Evolutionary conservation across 2,888 invertebrate species (phyloP).

Genomic region (Eustalomyia histrio): DNA sequence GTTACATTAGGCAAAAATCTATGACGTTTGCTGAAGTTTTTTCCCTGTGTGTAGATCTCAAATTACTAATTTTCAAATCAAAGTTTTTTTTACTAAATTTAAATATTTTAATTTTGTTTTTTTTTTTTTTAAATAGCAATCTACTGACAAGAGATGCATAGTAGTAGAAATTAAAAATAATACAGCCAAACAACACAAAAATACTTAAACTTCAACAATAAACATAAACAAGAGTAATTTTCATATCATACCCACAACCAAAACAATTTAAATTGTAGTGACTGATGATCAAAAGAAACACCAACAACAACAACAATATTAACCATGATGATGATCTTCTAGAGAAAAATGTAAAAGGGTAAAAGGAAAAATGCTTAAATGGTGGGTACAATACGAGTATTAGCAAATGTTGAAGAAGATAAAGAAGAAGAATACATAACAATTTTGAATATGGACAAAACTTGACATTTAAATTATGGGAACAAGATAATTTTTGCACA

Average conservation of each 20-base stretch:
- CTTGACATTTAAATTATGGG: constrained; percentile 80
- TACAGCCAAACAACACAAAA: not conserved
- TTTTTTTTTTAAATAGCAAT: no score
- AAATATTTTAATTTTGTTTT: no score
- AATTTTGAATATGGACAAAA: constrained; percentile 78
- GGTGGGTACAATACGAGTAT: constrained; percentile 47
- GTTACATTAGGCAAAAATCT: no score
- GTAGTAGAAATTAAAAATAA: no score
- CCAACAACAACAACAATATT: constrained; percentile 24
- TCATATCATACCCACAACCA: constrained; percentile 59
- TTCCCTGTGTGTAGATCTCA: no score
- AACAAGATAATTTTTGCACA: constrained; percentile 72
- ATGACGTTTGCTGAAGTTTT: no score
- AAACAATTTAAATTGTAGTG: constrained; percentile 63
- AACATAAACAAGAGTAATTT: constrained; percentile 59
- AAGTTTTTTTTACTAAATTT: no score
- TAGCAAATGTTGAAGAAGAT: not conserved
- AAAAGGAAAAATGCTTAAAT: constrained; percentile 49
- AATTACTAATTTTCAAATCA: no score
- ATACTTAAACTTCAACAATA: constrained; percentile 39
- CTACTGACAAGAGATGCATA: no score
- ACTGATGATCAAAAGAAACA: constrained; percentile 66
- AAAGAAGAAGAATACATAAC: constrained; percentile 57
- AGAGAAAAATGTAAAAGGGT: constrained; percentile 46
- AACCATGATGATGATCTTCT: constrained; percentile 41